These are phyloP conservation scores for Venustoraphidia nigricollis DNA, from an alignment of 2,888 invertebrate genomes.

Conservation along the genomic window DNA sequence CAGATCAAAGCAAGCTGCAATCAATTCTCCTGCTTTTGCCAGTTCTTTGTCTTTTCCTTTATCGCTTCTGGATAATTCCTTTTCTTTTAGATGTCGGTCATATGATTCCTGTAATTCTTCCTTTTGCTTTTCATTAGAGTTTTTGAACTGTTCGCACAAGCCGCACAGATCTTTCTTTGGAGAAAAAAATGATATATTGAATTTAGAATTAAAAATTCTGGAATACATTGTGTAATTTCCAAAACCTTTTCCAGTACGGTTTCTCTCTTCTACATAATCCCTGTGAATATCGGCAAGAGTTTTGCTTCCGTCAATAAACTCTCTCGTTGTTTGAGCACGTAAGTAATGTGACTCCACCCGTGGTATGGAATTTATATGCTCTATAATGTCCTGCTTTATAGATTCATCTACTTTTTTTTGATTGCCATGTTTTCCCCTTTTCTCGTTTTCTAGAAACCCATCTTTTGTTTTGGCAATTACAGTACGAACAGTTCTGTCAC, in stretches of 20 bases:
- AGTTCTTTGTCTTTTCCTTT: slow-evolving; percentile 12
- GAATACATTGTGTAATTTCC: not conserved
- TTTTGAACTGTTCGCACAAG: not conserved
- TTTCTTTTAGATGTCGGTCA: slow-evolving; percentile 12
- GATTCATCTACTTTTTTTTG: slow-evolving; percentile 4
- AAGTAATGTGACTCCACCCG: slow-evolving; percentile 10
- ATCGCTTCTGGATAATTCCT: slow-evolving; percentile 11
- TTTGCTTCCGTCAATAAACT: slow-evolving; percentile 10
- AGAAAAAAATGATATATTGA: not conserved
- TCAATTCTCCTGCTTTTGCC: not conserved
- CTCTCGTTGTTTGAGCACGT: slow-evolving; percentile 7
- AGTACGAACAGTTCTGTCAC: too few relatives aligned
- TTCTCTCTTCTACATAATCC: not conserved
- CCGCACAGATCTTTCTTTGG: not conserved
- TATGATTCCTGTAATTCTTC: slow-evolving; percentile 5
- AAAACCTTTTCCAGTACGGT: not conserved
- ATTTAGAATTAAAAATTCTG: not conserved
- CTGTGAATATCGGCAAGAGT: not conserved
- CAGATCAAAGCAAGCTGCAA: slow-evolving; percentile 13
- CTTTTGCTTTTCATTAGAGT: not conserved
- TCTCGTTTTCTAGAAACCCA: slow-evolving; percentile 2
- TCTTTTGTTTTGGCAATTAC: too few relatives aligned
- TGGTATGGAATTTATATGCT: slow-evolving; percentile 10
- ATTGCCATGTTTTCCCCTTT: slow-evolving; percentile 10
- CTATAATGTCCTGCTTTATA: slow-evolving; percentile 3